Base-by-base conservation (phyloP, 2,888 invertebrate genomes). In the Scotopteryx bipunctaria region DNA sequence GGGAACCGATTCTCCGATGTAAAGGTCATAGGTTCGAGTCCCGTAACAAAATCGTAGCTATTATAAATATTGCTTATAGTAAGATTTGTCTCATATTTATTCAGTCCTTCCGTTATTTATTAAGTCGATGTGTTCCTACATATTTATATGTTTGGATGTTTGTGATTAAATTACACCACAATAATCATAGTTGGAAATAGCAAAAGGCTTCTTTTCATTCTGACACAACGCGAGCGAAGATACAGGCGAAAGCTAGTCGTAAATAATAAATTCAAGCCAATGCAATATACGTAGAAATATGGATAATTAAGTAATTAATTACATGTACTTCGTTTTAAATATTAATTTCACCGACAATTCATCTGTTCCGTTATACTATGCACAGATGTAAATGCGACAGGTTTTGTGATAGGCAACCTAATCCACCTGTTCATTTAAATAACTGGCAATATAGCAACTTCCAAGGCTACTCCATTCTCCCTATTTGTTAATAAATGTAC, bases 381-480 rank as follows among this genome's bases (percentile, higher is more conserved):
- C 19, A 33, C 25, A 21, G 17, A 37, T 43, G 38, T 35, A 42
- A 45, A 57, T 50, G 19, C 23, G 29, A 54, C 45, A 21, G 19
- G 48, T 46, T 41, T 42, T 40, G 38, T 52, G 36, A 51, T 51
- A 44, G 42, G 38, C 55, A 46, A 63, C 23, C 27, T 45, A 51
- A 57, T 59, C 37, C 57, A 53, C 64, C 64, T 64, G 57, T 65
- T 55, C 45, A 66, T 67, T 69, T 52, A 61, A 68, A 63, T 70
- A 60, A 59, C 55, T 56, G 51, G 55, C 57, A 58, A 57, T 58
- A 61, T 46, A 59, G 51, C 52, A 17, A 19, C 17, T 21, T 23
- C 36, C 76, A 76, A 77, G 78, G 78, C 66, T 76, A 64, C 44
- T 56, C 69, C 78, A 33, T 66, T 78, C 78, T 71, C 78, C 60